These are phyloP conservation scores for Spondyliosoma cantharus DNA, from an alignment of 2,797 vertebrate genomes.

Conservation along the genomic window DNA sequence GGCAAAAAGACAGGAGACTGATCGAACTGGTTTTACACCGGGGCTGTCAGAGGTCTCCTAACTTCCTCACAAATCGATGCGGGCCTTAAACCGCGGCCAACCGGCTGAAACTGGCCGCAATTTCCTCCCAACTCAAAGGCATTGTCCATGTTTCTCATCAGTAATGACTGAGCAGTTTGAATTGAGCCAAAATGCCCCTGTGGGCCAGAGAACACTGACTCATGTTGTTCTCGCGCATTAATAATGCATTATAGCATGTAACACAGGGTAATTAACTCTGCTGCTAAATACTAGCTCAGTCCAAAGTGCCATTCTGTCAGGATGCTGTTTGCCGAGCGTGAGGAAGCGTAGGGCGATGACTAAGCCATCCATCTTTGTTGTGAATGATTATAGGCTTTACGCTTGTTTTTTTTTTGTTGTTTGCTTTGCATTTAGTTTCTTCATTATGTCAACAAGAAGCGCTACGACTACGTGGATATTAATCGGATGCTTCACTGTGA, in stretches of 20 bases:
- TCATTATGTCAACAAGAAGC: slow-evolving; percentile 56
- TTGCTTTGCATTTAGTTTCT: slow-evolving; percentile 62
- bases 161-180: slow-evolving; percentile 68
- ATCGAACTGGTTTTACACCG: slow-evolving; percentile 70
- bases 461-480: slow-evolving; percentile 54
- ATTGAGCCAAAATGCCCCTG: slow-evolving; percentile 60
- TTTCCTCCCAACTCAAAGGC: slow-evolving; percentile 49
- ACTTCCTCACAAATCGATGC: slow-evolving; percentile 80
- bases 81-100: slow-evolving; percentile 72
- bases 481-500: slow-evolving; percentile 47
- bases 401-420: slow-evolving; percentile 36
- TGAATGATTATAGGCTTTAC: slow-evolving; percentile 71
- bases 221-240: slow-evolving; percentile 74
- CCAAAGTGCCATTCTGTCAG: slow-evolving; percentile 61
- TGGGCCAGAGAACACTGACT: slow-evolving; percentile 68
- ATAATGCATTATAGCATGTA: slow-evolving; percentile 79
- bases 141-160: slow-evolving; percentile 68
- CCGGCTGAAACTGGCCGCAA: slow-evolving; percentile 69
- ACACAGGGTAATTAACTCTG: slow-evolving; percentile 74
- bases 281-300: slow-evolving; percentile 67
- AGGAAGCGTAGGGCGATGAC: slow-evolving; percentile 59
- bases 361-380: slow-evolving; percentile 68
- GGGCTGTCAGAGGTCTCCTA: slow-evolving; percentile 72
- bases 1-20: slow-evolving; percentile 49
- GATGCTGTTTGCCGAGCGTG: slow-evolving; percentile 51